Evolutionary conservation across 2,888 invertebrate genomes (phyloP), one percentile per base, ranked within the genome.

Genomic region (Nycteola revayana): DNA sequence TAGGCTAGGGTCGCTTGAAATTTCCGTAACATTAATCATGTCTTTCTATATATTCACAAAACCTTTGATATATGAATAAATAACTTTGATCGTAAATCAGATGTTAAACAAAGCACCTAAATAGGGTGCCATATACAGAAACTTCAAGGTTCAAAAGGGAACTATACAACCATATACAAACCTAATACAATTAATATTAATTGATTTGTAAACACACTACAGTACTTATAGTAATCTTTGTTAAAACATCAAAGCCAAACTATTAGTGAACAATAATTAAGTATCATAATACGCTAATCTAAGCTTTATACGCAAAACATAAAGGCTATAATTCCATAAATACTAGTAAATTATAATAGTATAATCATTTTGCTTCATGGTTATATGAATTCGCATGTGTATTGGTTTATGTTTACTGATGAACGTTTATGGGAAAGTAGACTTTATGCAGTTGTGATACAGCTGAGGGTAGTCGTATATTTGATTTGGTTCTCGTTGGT

Each of bases 381-480:
- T 56, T 61, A 64, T 64, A 73, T 61, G 65, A 72, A 71, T 73
- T 73, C 73, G 68, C 64, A 60, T 57, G 63, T 57, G 58, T 34
- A 42, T 47, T 23, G 29, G 32, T 60, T 59, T 60, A 41, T 14
- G 43, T 42, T 39, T 25, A 10, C 10, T 2, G 22, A 7, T 10
- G 11, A 7, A 9, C 20, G 25, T 17, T 28, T 39, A 38, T 3
- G 9, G 36, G 31, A 46, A 49, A 41, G 34, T 38, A 10, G 25
- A 9, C 21, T 29, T 37, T 49, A 44, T 39, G 18, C 9, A 2
- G 26, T 20, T 0, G 8, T 9, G n/a, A 36, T 56, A 57, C 44
- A 37, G 55, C 29, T 36, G 25, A 8, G 7, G 10, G 23, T 20
- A 25, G 28, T 20, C 14, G 63, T 24, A 50, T 29, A 43, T 26